Conservation (phyloP, 2,888 invertebrate genomes). For the Napeogenes sylphis region DNA sequence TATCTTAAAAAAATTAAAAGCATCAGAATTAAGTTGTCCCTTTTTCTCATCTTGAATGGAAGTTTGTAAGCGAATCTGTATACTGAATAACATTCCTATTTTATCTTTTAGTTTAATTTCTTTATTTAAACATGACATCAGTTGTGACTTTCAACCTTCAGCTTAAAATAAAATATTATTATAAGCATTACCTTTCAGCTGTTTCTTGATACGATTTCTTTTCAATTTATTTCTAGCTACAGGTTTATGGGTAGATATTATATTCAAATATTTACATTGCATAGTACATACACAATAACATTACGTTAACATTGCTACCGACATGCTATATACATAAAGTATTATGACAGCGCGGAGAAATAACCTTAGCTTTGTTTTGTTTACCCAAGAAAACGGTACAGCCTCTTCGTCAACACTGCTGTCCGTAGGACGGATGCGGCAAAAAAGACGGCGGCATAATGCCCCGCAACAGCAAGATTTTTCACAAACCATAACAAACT, state of each 20-base stretch:
- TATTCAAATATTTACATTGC: neutral
- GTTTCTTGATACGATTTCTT: neutral
- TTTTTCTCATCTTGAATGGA: too few species aligned
- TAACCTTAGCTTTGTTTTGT: conserved; percentile 18
- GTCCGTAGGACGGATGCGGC: conserved; percentile 47
- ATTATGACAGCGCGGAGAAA: conserved; percentile 14
- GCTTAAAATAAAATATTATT: conserved; percentile 47
- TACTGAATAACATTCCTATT: neutral
- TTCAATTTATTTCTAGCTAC: too few species aligned
- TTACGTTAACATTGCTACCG: conserved; percentile 11
- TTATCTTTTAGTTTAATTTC: neutral
- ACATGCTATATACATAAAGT: conserved; percentile 19
- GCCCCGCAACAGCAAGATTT: conserved; percentile 54
- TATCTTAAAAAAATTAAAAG: too few species aligned
- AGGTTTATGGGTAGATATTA: too few species aligned
- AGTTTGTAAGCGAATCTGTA: too few species aligned
- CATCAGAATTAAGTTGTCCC: too few species aligned
- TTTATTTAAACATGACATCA: conserved; percentile 43
- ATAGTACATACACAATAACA: neutral
- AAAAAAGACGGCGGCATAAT: conserved; percentile 62
- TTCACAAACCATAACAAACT: conserved; percentile 23
- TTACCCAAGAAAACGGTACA: conserved; percentile 56
- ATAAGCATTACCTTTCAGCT: neutral
- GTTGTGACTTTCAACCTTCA: conserved; percentile 38
- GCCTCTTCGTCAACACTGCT: conserved; percentile 39